Conservation (phyloP, 2,888 invertebrate species). For the Cryptocheilus praepositus region DNA sequence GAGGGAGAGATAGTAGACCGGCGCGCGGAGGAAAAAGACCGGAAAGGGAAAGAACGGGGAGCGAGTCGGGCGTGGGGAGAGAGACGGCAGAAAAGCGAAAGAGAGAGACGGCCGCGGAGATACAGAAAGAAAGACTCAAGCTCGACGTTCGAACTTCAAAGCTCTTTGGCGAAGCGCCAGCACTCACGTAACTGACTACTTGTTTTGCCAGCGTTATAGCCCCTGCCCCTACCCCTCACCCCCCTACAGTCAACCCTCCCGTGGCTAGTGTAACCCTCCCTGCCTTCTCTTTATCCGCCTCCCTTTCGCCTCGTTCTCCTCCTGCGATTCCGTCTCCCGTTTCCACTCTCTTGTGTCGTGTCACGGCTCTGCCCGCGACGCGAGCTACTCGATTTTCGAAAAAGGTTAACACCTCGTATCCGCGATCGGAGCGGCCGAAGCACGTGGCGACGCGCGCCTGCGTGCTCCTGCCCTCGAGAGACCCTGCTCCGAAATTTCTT, state of each 20-base stretch:
- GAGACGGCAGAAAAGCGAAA: neutral
- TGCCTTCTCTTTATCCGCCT: neutral
- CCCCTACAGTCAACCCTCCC: too few relatives aligned
- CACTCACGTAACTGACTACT: constrained; percentile 62
- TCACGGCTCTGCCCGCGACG: neutral
- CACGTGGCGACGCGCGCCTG: constrained; percentile 72
- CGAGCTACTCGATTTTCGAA: constrained; percentile 9
- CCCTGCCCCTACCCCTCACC: neutral
- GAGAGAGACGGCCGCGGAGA: constrained; percentile 26
- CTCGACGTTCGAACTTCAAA: constrained; percentile 54
- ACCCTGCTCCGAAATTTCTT: constrained; percentile 54
- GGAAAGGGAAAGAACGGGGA: neutral
- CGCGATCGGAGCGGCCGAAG: constrained; percentile 39
- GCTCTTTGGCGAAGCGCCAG: constrained; percentile 63
- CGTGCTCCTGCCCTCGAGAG: constrained; percentile 59
- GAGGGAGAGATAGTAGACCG: constrained; percentile 3
- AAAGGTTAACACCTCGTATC: constrained; percentile 10
- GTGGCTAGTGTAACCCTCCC: neutral
- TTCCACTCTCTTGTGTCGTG: neutral
- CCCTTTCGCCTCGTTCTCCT: constrained; percentile 43
- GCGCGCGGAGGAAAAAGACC: constrained; percentile 7
- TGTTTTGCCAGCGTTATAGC: constrained; percentile 55
- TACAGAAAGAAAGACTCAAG: constrained; percentile 49
- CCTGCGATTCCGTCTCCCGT: neutral
- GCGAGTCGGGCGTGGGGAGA: neutral